phyloP scores from a whole-genome alignment of 2,113 vertebrate genomes.

The Paramisgurnus dabryanus region DNA sequence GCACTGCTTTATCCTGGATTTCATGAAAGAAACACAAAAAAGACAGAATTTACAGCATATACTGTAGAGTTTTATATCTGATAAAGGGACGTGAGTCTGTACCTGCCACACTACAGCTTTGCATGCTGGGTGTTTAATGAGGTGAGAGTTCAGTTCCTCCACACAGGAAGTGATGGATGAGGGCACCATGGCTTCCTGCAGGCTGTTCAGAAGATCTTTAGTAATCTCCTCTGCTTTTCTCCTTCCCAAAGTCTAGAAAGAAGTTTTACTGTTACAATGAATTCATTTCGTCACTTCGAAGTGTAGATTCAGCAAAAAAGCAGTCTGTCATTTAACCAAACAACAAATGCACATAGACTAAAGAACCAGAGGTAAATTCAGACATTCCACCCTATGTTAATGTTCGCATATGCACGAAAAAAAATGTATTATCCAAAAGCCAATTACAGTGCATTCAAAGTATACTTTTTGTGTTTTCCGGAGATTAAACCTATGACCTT shows the following conservation, averaged over 20 bases:
- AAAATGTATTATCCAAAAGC: too few relatives aligned
- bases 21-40: neutral
- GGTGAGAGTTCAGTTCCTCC: slow-evolving; percentile 69
- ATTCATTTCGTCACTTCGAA: neutral
- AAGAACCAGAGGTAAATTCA: too few relatives aligned
- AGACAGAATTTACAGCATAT: neutral
- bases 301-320: too few relatives aligned
- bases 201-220: slow-evolving; percentile 45
- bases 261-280: neutral
- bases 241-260: slow-evolving; percentile 41
- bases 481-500: too few relatives aligned
- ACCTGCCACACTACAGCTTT: slow-evolving; percentile 72
- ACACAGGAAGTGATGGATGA: slow-evolving; percentile 59
- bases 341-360: too few relatives aligned
- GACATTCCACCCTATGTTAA: too few relatives aligned
- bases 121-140: slow-evolving; percentile 67
- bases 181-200: slow-evolving; percentile 54
- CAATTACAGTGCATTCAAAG: too few relatives aligned
- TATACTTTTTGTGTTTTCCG: too few relatives aligned
- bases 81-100: neutral
- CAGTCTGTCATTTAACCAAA: too few relatives aligned
- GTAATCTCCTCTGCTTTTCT: slow-evolving; percentile 63
- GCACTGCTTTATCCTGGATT: slow-evolving; percentile 65
- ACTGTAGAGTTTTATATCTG: neutral
- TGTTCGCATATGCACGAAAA: too few relatives aligned